phyloP scores from a whole-genome alignment of 2,888 invertebrate genomes.

The Meteorus colon region DNA sequence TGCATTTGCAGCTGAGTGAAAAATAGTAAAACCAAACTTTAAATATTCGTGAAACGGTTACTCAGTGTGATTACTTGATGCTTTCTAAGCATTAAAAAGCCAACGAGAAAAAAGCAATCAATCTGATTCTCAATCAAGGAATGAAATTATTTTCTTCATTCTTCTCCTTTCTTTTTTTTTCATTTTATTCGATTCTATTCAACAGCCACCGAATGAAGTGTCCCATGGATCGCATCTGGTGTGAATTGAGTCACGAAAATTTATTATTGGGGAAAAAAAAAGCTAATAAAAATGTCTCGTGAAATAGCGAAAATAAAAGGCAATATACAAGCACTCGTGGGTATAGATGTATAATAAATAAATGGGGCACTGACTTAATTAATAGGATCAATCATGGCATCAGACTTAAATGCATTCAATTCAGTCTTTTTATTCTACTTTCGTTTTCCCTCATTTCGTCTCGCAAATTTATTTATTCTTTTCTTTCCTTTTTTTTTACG shows the following conservation, averaged over 20 bases:
- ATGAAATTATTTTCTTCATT: slow-evolving; percentile 42
- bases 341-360: not conserved
- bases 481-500: slow-evolving; percentile 4
- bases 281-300: slow-evolving; percentile 43
- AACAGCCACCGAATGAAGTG: slow-evolving; percentile 31
- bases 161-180: slow-evolving; percentile 1
- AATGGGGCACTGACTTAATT: slow-evolving; percentile 30
- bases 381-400: slow-evolving; percentile 36
- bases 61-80: slow-evolving; percentile 61
- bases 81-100: slow-evolving; percentile 45
- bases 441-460: not conserved
- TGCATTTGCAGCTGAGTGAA: slow-evolving; percentile 53
- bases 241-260: slow-evolving; percentile 38
- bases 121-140: slow-evolving; percentile 43
- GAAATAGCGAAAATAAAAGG: slow-evolving; percentile 39
- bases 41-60: slow-evolving; percentile 65
- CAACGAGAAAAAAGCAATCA: slow-evolving; percentile 32
- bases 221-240: slow-evolving; percentile 32
- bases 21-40: slow-evolving; percentile 68
- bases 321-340: not conserved
- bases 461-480: slow-evolving; percentile 27
- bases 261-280: slow-evolving; percentile 37
- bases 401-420: slow-evolving; percentile 10
- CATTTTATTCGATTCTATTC: slow-evolving; percentile 33
- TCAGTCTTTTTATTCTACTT: not conserved